Conservation (phyloP, 2,888 invertebrate genomes). For the Ptychoptera albimana region DNA sequence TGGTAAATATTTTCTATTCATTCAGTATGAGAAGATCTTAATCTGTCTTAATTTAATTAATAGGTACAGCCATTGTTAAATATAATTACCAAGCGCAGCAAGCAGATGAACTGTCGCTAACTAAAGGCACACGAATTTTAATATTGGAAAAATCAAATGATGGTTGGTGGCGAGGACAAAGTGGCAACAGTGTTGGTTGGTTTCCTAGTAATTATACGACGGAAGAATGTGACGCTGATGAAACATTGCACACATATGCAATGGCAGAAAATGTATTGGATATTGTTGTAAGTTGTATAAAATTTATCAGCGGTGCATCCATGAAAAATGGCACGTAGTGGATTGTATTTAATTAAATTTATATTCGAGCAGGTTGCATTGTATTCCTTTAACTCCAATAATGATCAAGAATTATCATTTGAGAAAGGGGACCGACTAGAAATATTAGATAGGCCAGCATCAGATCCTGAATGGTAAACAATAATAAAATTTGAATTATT, state of each 20-base stretch:
- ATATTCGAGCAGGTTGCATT: constrained; percentile 53
- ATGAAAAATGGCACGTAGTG: too few relatives aligned
- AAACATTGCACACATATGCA: constrained; percentile 79
- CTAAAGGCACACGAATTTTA: constrained; percentile 85
- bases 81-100: constrained; percentile 93
- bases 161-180: constrained; percentile 98
- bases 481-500: too few relatives aligned
- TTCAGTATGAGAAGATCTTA: not conserved
- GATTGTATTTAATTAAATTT: not conserved
- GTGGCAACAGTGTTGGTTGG: constrained; percentile 50
- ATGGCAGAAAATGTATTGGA: constrained; percentile 93
- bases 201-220: constrained; percentile 98
- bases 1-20: constrained; percentile 22
- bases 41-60: not conserved
- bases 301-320: not conserved
- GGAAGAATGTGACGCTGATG: constrained; percentile 74
- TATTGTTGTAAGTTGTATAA: constrained; percentile 52
- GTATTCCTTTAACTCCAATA: constrained; percentile 85
- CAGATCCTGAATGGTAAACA: constrained; percentile 93
- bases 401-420: constrained; percentile 90
- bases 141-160: constrained; percentile 97
- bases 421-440: constrained; percentile 93
- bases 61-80: constrained; percentile 75
- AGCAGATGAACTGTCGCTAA: constrained; percentile 85
- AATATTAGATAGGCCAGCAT: constrained; percentile 87